Conservation (phyloP, 2,797 vertebrate species). For the Alcedo atthis region DNA sequence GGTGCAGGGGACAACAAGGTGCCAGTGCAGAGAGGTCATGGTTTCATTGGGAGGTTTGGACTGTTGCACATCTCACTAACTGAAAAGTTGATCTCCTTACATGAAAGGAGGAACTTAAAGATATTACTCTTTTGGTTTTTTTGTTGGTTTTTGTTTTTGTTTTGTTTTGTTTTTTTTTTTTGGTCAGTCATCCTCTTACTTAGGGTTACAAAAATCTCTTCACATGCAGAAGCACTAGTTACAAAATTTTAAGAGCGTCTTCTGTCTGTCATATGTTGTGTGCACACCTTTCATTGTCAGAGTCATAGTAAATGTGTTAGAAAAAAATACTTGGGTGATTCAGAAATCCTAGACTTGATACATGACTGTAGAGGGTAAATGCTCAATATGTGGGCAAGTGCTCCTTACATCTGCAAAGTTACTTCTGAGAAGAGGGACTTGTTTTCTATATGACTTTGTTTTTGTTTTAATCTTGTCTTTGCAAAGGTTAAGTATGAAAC, state of each 20-base stretch:
- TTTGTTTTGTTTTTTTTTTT: neutral
- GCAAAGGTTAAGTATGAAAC: neutral
- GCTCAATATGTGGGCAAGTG: neutral
- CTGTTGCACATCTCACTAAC: neutral
- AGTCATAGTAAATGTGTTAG: neutral
- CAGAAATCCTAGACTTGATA: neutral
- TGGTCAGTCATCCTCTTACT: neutral
- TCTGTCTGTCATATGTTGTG: neutral
- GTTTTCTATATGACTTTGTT: neutral
- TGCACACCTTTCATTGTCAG: neutral
- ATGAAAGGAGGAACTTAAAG: neutral
- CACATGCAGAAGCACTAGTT: neutral
- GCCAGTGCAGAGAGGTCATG: neutral
- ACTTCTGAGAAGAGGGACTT: neutral
- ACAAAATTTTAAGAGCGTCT: neutral
- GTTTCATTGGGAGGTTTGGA: neutral
- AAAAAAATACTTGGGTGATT: neutral
- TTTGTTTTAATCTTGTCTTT: neutral
- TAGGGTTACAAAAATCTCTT: neutral
- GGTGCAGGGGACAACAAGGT: neutral
- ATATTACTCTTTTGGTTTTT: neutral
- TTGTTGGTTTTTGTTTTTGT: no score
- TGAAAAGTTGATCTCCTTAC: neutral
- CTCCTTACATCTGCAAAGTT: neutral
- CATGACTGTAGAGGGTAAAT: neutral